Evolutionary conservation across 2,888 invertebrate species (phyloP), one percentile per base, ranked within the genome.

Genomic region (Drosophila leonis): DNA sequence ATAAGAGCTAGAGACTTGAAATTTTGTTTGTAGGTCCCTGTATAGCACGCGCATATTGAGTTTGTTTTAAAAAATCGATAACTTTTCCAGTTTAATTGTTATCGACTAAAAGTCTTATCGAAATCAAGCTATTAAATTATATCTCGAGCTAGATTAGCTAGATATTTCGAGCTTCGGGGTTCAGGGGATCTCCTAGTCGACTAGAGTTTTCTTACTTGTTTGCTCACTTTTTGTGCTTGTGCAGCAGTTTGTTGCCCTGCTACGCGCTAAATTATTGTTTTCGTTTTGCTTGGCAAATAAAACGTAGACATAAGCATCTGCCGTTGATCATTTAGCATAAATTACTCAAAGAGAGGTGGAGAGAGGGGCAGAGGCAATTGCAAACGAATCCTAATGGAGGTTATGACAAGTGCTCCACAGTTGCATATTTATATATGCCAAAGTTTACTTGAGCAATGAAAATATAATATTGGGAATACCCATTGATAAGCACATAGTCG

Each of bases 241-340:
- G 71, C 78, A 79, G 84, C 88, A 85, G 67, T 80, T 80, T 71
- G 62, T 49, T 42, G 37, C 33, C 46, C 44, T 44, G 39, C 44
- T 15, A 27, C 29, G 13, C 37, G 72, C 48, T 83, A 77, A 84
- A 83, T 88, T 88, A 89, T 89, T 83, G 89, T 84, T 84, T 88
- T 88, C 87, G 84, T 83, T 83, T 82, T 86, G 89, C 75, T 66
- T 63, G 67, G 84, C 71, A 86, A 88, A 84, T 86, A 84, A 84
- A 86, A 83, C 74, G 83, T 71, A 72, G 80, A 78, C 71, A 74
- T 69, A 83, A 83, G 86, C 81, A 85, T 75, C 88, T 86, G 86
- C 79, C 87, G 89, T 68, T 83, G 83, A 88, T 83, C 83, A 85
- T 88, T 88, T 88, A 80, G 80, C 83, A 83, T 83, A 83, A 88